phyloP scores from a whole-genome alignment of 2,888 invertebrate genomes.

The Smittia aterrima region DNA sequence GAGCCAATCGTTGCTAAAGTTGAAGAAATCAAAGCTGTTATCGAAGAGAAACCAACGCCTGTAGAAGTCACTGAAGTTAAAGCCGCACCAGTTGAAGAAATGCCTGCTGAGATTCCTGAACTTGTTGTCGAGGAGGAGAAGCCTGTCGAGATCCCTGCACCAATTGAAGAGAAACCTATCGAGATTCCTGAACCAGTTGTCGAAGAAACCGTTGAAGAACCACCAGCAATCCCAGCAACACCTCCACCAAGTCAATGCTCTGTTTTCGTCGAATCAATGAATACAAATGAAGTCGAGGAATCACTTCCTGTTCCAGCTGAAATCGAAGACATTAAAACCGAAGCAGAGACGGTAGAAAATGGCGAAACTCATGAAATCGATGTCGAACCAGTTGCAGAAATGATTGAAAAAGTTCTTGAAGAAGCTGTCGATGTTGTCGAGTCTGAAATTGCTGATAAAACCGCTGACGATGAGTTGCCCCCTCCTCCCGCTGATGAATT shows the following conservation, averaged over 20 bases:
- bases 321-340: neutral
- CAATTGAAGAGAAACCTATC: neutral
- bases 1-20: slow-evolving; percentile 49
- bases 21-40: slow-evolving; percentile 43
- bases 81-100: slow-evolving; percentile 59
- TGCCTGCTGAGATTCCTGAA: no score
- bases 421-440: slow-evolving; percentile 34
- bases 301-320: slow-evolving; percentile 21
- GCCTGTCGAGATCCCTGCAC: neutral
- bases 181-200: slow-evolving; percentile 4
- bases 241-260: slow-evolving; percentile 37
- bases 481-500: slow-evolving; percentile 33
- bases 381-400: slow-evolving; percentile 38
- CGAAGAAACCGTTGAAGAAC: slow-evolving; percentile 2
- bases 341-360: slow-evolving; percentile 1
- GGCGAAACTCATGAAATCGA: slow-evolving; percentile 14
- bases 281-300: neutral
- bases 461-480: slow-evolving; percentile 22
- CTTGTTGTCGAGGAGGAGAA: no score
- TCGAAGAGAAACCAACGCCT: slow-evolving; percentile 47
- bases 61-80: slow-evolving; percentile 59
- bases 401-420: slow-evolving; percentile 34
- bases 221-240: slow-evolving; percentile 30
- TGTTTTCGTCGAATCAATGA: slow-evolving; percentile 34
- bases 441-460: slow-evolving; percentile 30